These are phyloP conservation scores for Actenoides hombroni DNA, from an alignment of 2,113 vertebrate species.

Conservation along the genomic window DNA sequence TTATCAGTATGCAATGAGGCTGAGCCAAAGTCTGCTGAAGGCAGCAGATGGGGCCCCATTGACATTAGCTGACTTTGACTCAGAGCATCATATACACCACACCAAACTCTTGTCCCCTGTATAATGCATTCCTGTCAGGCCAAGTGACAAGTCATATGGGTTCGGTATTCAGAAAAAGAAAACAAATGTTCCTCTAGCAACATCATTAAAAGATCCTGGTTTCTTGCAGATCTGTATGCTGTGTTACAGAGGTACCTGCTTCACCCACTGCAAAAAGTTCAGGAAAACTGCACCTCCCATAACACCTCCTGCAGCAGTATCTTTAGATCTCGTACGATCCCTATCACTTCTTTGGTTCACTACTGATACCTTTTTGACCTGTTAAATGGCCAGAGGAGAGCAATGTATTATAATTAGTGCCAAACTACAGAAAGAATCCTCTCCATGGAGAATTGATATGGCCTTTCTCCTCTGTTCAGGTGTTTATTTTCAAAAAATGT, in stretches of 20 bases:
- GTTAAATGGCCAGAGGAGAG: neutral
- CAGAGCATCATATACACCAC: neutral
- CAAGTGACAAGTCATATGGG: neutral
- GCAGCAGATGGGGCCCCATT: neutral
- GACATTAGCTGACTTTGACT: slow-evolving; percentile 48
- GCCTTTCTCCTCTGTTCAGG: neutral
- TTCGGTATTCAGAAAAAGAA: neutral
- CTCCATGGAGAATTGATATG: neutral
- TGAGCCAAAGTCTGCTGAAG: slow-evolving; percentile 47
- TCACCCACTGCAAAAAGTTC: neutral
- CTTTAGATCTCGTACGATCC: neutral
- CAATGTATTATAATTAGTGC: neutral
- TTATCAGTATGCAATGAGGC: slow-evolving; percentile 39
- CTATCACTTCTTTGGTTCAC: neutral
- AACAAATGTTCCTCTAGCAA: neutral
- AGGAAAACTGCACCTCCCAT: neutral
- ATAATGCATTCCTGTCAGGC: neutral
- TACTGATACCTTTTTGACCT: neutral
- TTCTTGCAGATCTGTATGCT: neutral
- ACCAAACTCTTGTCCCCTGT: neutral
- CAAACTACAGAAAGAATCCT: neutral
- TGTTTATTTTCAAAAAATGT: neutral
- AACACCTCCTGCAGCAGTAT: neutral
- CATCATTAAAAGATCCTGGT: neutral
- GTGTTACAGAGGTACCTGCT: neutral